Conservation (phyloP, 2,797 vertebrate species). For the Eulemur albifrons region DNA sequence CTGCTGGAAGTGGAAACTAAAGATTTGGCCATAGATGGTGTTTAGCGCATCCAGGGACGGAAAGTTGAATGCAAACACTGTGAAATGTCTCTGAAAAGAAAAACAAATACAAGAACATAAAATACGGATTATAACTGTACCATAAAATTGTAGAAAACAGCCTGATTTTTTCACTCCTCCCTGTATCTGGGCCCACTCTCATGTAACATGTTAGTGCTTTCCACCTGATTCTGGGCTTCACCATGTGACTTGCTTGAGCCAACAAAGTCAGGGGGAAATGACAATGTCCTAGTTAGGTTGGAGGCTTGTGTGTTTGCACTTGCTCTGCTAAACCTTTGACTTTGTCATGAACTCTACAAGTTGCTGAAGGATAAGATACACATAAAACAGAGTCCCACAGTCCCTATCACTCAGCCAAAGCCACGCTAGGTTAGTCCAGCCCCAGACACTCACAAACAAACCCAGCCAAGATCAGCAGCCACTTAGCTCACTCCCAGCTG, state of each 20-base stretch:
- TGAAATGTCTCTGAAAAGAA: conserved; percentile 89
- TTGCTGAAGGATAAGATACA: neutral
- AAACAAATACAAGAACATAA: neutral
- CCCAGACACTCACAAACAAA: neutral
- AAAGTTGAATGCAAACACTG: conserved; percentile 89
- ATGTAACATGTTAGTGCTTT: neutral
- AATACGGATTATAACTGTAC: neutral
- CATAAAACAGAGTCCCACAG: neutral
- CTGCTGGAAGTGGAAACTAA: conserved; percentile 86
- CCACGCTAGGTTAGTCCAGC: neutral
- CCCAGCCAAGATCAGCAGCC: neutral
- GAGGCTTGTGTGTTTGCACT: neutral
- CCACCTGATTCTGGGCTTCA: neutral
- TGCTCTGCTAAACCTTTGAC: neutral
- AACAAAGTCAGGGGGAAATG: neutral
- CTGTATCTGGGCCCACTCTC: neutral
- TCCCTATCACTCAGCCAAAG: neutral
- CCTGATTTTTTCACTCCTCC: neutral
- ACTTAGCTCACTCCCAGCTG: neutral
- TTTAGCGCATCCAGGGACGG: conserved; percentile 84
- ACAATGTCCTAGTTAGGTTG: neutral
- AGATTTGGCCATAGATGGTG: conserved; percentile 88
- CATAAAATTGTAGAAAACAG: neutral
- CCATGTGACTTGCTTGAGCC: neutral
- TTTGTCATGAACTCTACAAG: neutral